Percentiles rank a stretch among this genome's conserved stretches.
Conservation (phyloP, 1,140 invertebrate genomes). For the Drosophila orosa region DNA sequence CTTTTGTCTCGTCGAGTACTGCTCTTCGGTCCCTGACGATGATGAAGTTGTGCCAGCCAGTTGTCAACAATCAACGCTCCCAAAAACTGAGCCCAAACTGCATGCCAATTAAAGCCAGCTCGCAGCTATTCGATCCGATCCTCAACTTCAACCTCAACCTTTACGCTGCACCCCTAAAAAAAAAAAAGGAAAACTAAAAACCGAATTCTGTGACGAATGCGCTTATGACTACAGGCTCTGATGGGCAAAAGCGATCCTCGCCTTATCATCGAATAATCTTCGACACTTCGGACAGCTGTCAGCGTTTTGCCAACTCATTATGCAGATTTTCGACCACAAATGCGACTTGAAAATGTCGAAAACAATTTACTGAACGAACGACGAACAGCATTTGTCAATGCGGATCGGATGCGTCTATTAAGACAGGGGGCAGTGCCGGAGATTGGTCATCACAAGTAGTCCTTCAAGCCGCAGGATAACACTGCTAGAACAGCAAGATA, state of each 20-base stretch:
- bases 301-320: slow-evolving; percentile 67
- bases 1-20: slow-evolving; percentile 66
- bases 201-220: slow-evolving; percentile 67
- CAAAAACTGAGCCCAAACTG: slow-evolving; percentile 56
- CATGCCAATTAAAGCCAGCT: slow-evolving; percentile 69
- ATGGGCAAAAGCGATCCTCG: slow-evolving; percentile 29
- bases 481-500: slow-evolving; percentile 7
- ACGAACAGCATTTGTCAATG: slow-evolving; percentile 46
- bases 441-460: slow-evolving; percentile 29
- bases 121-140: slow-evolving; percentile 50
- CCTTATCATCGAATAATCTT: slow-evolving; percentile 45
- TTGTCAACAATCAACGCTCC: slow-evolving; percentile 70
- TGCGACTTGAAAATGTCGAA: slow-evolving; percentile 49
- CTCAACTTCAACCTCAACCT: slow-evolving; percentile 51
- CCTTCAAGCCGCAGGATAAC: slow-evolving; percentile 33
- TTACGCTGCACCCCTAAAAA: slow-evolving; percentile 33
- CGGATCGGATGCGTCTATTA: slow-evolving; percentile 40
- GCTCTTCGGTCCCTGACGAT: slow-evolving; percentile 33
- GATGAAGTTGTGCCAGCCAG: slow-evolving; percentile 77
- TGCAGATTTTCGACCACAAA: slow-evolving; percentile 72
- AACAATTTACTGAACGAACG: slow-evolving; percentile 56
- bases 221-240: slow-evolving; percentile 55
- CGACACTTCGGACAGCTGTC: slow-evolving; percentile 68
- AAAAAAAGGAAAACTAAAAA: background rate
- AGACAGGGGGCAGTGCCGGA: slow-evolving; percentile 7